These are phyloP conservation scores for Caenorhabditis latens DNA, from an alignment of 1,140 invertebrate species.

Conservation along the genomic window DNA sequence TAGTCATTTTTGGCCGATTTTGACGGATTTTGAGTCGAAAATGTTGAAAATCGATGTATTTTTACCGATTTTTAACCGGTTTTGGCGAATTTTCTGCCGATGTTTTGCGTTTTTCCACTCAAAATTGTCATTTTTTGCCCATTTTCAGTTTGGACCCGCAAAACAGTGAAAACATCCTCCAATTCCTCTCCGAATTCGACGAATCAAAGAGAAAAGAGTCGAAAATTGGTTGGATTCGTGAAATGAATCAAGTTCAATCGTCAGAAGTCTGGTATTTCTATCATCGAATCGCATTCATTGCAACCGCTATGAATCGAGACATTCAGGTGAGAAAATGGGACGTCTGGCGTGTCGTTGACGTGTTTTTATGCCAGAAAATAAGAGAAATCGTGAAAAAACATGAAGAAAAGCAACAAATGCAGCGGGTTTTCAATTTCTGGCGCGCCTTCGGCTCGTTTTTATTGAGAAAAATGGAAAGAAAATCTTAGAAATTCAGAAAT, in stretches of 20 bases:
- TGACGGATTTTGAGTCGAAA: no score
- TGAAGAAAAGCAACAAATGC: no score
- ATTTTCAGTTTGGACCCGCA: not conserved
- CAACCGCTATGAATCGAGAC: constrained; percentile 38
- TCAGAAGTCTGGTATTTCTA: constrained; percentile 32
- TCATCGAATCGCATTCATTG: constrained; percentile 66
- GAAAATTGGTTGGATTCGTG: constrained; percentile 6
- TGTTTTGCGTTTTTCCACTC: no score
- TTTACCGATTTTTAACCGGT: not conserved
- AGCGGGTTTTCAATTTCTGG: no score
- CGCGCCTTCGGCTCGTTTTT: no score
- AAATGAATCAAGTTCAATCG: not conserved
- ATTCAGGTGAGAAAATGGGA: not conserved
- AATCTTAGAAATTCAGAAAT: no score
- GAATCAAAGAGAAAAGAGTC: not conserved
- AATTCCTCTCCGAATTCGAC: not conserved
- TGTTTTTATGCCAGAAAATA: not conserved
- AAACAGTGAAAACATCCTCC: not conserved
- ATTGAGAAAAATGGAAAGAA: no score
- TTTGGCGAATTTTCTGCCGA: not conserved
- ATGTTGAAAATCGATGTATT: not conserved
- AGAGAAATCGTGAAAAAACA: not conserved
- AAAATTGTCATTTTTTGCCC: no score
- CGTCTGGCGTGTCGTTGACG: no score
- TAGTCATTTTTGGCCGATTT: no score